These are phyloP conservation scores for Nebria salina DNA, from an alignment of 2,888 invertebrate species.

Conservation along the genomic window DNA sequence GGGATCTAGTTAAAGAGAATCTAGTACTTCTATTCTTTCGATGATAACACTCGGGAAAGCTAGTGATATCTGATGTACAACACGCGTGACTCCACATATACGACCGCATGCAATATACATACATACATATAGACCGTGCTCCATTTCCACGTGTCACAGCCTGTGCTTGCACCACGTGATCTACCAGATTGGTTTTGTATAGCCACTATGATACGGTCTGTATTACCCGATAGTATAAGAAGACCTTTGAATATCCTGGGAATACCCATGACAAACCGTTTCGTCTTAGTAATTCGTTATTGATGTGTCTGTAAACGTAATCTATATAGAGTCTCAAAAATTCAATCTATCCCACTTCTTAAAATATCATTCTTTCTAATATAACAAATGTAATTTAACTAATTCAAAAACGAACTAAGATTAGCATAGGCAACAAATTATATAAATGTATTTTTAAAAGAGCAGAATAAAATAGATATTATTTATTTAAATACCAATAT, in stretches of 20 bases:
- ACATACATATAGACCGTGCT: neutral
- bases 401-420: no score
- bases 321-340: no score
- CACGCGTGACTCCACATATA: neutral
- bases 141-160: constrained; percentile 1
- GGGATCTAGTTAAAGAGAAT: constrained; percentile 14
- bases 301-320: no score
- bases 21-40: constrained; percentile 9
- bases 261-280: neutral
- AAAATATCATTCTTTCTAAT: no score
- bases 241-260: neutral
- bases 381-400: no score
- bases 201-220: neutral
- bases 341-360: no score
- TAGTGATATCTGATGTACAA: constrained; percentile 3
- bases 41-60: constrained; percentile 14
- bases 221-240: neutral
- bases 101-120: no score
- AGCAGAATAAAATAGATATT: no score
- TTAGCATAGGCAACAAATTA: no score
- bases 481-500: no score
- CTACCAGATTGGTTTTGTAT: neutral
- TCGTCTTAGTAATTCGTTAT: neutral
- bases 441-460: no score
- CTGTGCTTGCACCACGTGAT: neutral